phyloP scores from a whole-genome alignment of 2,113 vertebrate species.

The Ceratotherium simum region DNA sequence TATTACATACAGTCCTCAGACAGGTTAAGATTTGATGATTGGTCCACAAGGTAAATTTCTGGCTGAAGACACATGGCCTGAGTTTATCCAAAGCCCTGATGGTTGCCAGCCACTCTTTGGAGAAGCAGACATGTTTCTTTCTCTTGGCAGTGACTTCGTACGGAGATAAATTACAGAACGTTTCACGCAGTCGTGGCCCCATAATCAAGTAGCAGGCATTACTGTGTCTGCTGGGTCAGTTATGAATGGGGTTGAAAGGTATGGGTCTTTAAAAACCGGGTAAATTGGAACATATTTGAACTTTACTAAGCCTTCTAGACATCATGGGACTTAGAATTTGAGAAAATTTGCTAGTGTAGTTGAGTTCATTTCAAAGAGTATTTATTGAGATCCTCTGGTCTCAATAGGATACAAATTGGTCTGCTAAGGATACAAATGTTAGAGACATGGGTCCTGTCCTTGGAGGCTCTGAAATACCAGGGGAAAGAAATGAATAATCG shows the following conservation, averaged over 20 bases:
- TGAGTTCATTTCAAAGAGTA: conserved; percentile 5
- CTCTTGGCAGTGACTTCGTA: background rate
- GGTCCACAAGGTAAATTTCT: conserved; percentile 26
- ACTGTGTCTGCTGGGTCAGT: background rate
- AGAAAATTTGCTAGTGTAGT: background rate
- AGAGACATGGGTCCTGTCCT: background rate
- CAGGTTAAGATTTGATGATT: background rate
- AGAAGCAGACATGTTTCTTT: conserved; percentile 50
- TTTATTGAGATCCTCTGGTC: background rate
- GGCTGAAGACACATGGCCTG: background rate
- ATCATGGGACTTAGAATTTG: background rate
- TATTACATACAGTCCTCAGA: background rate
- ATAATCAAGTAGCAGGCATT: background rate
- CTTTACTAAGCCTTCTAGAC: conserved; percentile 1
- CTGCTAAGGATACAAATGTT: background rate
- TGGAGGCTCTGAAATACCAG: background rate
- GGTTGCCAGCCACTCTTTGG: conserved; percentile 50
- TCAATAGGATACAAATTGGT: no score
- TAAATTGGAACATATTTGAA: background rate
- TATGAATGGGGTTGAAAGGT: background rate
- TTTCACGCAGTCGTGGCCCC: background rate
- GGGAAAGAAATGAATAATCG: background rate
- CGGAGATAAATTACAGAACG: conserved; percentile 22
- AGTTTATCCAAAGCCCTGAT: background rate
- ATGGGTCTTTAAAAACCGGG: conserved; percentile 31